A percentile compares a stretch with the other conserved stretches of the same genome.
Conservation (phyloP, 1,140 invertebrate genomes). For the Drosophila erecta region DNA sequence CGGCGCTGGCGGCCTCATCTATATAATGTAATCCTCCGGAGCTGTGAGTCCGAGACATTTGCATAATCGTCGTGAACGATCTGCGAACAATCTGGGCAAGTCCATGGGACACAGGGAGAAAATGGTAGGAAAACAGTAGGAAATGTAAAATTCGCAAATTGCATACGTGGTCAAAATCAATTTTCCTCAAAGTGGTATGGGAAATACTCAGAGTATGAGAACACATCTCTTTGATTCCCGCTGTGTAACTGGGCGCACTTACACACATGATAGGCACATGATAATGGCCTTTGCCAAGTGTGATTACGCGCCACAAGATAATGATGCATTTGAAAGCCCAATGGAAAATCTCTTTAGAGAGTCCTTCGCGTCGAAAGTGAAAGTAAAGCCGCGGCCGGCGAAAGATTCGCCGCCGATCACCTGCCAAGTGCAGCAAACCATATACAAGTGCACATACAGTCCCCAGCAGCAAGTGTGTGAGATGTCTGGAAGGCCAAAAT, state of each 20-base stretch:
- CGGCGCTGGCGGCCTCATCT: slow-evolving; percentile 6
- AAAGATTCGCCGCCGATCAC: slow-evolving; percentile 58
- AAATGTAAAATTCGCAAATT: neutral
- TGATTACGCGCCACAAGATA: slow-evolving; percentile 74
- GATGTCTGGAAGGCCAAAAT: slow-evolving; percentile 57
- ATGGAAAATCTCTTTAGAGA: slow-evolving; percentile 46
- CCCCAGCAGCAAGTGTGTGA: slow-evolving; percentile 33
- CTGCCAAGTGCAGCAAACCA: slow-evolving; percentile 47
- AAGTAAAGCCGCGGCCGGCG: slow-evolving; percentile 45
- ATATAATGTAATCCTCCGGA: slow-evolving; percentile 27
- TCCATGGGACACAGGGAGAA: slow-evolving; percentile 5
- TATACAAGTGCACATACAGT: slow-evolving; percentile 13
- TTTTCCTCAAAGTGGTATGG: no score
- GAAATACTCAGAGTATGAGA: no score
- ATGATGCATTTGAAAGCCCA: slow-evolving; percentile 80
- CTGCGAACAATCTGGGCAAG: slow-evolving; percentile 33
- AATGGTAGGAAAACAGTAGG: neutral
- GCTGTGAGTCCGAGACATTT: slow-evolving; percentile 46
- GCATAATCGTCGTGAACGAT: slow-evolving; percentile 54
- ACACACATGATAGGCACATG: slow-evolving; percentile 63
- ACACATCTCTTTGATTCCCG: neutral
- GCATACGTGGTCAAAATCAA: neutral
- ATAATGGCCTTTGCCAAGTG: slow-evolving; percentile 69
- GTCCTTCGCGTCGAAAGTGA: slow-evolving; percentile 77
- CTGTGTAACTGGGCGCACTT: slow-evolving; percentile 43